Evolutionary conservation across 2,113 vertebrate species (phyloP).

Genomic region (Ictalurus punctatus): DNA sequence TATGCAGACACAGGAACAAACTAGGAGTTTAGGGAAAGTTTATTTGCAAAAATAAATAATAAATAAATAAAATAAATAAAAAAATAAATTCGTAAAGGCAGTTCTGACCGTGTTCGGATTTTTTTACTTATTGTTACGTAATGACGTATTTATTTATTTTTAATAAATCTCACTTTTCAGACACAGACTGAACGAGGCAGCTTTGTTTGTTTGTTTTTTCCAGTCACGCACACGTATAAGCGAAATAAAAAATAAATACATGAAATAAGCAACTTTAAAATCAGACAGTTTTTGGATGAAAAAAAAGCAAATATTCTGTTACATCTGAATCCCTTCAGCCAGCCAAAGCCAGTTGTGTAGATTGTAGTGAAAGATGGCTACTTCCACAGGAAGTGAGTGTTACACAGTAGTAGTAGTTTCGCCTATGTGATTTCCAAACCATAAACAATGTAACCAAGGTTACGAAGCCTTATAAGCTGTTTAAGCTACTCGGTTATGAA

Average conservation of each 20-base stretch:
- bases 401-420: not conserved
- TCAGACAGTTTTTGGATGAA: too few relatives aligned
- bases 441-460: not conserved
- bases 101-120: not conserved
- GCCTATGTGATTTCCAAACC: not conserved
- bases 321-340: not conserved
- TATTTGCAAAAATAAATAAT: not conserved
- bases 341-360: not conserved
- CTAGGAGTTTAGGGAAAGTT: not conserved
- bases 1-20: not conserved
- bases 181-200: not conserved
- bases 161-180: not conserved
- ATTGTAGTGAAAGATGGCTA: constrained; percentile 34
- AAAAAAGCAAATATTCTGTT: not conserved
- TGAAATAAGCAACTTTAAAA: too few relatives aligned
- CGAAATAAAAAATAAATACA: not conserved
- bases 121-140: not conserved
- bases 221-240: not conserved
- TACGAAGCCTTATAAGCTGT: not conserved
- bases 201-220: not conserved
- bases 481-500: not conserved
- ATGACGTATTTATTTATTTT: not conserved
- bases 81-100: not conserved
- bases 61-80: not conserved
- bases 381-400: constrained; percentile 49